Evolutionary conservation across 2,797 vertebrate species (phyloP).

Genomic region (Numenius phaeopus): DNA sequence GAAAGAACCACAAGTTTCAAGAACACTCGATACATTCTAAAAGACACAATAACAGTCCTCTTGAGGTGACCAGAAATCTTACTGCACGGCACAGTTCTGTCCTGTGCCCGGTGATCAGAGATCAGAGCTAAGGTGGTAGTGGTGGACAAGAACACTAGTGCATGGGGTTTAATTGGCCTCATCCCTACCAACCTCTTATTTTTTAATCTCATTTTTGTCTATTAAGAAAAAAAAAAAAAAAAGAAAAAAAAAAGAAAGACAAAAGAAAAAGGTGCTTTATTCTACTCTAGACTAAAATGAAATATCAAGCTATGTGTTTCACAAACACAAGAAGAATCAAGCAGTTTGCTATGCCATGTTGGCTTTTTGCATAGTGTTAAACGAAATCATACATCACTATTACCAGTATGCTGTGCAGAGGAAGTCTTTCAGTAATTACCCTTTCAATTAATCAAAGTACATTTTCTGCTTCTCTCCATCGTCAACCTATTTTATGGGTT

Average conservation of each 20-base stretch:
- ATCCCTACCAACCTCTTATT: not conserved
- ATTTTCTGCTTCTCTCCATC: not conserved
- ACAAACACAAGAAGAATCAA: not conserved
- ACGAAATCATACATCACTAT: not conserved
- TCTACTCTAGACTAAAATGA: not conserved
- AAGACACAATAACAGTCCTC: not conserved
- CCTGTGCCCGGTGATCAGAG: not conserved
- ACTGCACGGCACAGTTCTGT: not conserved
- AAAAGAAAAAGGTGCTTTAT: not conserved
- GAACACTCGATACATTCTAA: not conserved
- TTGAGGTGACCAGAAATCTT: not conserved
- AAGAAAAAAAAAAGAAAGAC: not conserved
- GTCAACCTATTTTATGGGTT: not conserved
- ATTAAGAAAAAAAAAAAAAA: not conserved
- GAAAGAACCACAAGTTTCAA: not conserved
- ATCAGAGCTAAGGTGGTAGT: not conserved
- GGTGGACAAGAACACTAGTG: not conserved
- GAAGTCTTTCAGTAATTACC: slow-evolving; percentile 41
- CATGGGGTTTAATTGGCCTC: not conserved
- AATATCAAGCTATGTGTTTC: not conserved
- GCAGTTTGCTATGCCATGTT: not conserved
- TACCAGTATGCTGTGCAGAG: not conserved
- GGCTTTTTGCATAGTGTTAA: not conserved
- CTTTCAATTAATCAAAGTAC: slow-evolving; percentile 34
- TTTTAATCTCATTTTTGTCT: not conserved